A percentile compares a stretch with the other conserved stretches of the same genome.
phyloP scores from a whole-genome alignment of 2,888 invertebrate genomes.

The Octodonta nipae region DNA sequence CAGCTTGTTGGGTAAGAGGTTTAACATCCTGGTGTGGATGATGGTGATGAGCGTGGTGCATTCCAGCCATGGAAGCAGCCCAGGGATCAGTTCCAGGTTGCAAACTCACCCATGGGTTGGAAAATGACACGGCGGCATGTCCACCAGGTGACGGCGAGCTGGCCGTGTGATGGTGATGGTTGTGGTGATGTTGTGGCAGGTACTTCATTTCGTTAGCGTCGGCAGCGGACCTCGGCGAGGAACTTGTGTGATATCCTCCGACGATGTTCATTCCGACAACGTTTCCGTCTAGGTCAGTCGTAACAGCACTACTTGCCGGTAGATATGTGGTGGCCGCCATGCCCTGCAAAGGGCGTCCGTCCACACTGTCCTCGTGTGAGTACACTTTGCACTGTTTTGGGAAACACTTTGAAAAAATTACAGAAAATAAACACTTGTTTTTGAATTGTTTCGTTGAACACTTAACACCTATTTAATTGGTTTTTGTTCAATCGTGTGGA shows the following conservation, averaged over 20 bases:
- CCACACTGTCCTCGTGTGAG: slow-evolving; percentile 33
- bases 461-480: no score
- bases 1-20: slow-evolving; percentile 52
- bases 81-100: slow-evolving; percentile 63
- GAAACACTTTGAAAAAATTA: slow-evolving; percentile 10
- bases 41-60: slow-evolving; percentile 61
- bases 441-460: no score
- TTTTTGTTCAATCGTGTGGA: no score
- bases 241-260: slow-evolving; percentile 66
- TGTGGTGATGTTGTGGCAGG: slow-evolving; percentile 74
- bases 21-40: slow-evolving; percentile 70
- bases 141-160: slow-evolving; percentile 55
- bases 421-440: slow-evolving; percentile 7
- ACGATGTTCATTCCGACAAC: slow-evolving; percentile 60
- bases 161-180: slow-evolving; percentile 57
- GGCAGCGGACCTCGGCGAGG: slow-evolving; percentile 72
- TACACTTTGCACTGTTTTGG: slow-evolving; percentile 25
- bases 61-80: slow-evolving; percentile 52
- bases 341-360: slow-evolving; percentile 49
- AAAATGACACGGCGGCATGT: slow-evolving; percentile 41
- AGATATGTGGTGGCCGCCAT: slow-evolving; percentile 95
- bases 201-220: slow-evolving; percentile 93
- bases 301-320: slow-evolving; percentile 57
- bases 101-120: slow-evolving; percentile 73
- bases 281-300: slow-evolving; percentile 58